These are phyloP conservation scores for Unio delphinus DNA, from an alignment of 2,888 invertebrate genomes.

Conservation along the genomic window DNA sequence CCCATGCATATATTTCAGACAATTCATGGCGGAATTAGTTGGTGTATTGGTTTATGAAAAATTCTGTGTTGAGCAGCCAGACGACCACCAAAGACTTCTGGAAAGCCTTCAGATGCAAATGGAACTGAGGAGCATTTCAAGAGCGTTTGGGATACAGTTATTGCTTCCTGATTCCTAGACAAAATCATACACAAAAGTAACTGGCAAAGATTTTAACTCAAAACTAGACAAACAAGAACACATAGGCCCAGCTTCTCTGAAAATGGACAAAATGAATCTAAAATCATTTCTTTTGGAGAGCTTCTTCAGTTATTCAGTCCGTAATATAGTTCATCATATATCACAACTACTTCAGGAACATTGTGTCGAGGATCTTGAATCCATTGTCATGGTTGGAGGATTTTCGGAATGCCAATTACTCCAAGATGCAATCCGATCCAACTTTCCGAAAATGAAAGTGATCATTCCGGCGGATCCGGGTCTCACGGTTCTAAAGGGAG, in stretches of 20 bases:
- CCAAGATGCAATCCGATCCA: conserved; percentile 22
- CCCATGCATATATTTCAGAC: too few species aligned
- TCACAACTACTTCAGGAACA: conserved; percentile 14
- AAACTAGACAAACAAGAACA: conserved; percentile 3
- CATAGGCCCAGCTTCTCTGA: conserved; percentile 5
- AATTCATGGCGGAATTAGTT: too few species aligned
- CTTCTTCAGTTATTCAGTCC: conserved; percentile 20
- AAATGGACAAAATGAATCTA: conserved; percentile 18
- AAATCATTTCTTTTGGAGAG: conserved; percentile 16
- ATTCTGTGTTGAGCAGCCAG: too few species aligned
- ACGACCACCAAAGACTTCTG: too few species aligned
- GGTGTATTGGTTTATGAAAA: too few species aligned
- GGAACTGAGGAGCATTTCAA: too few species aligned
- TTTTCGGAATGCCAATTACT: conserved; percentile 37
- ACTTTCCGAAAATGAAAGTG: conserved; percentile 21
- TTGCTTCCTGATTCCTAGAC: too few species aligned
- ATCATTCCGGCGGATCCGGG: conserved; percentile 38
- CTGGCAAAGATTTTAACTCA: too few species aligned
- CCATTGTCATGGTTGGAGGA: conserved; percentile 40
- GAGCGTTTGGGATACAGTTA: too few species aligned
- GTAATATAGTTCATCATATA: conserved; percentile 27
- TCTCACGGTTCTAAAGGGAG: conserved; percentile 36
- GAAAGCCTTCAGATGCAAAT: too few species aligned
- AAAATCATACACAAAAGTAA: too few species aligned
- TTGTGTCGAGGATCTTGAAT: conserved; percentile 21